Base-by-base conservation (phyloP, 2,888 invertebrate species). In the Notocelia uddmanniana region DNA sequence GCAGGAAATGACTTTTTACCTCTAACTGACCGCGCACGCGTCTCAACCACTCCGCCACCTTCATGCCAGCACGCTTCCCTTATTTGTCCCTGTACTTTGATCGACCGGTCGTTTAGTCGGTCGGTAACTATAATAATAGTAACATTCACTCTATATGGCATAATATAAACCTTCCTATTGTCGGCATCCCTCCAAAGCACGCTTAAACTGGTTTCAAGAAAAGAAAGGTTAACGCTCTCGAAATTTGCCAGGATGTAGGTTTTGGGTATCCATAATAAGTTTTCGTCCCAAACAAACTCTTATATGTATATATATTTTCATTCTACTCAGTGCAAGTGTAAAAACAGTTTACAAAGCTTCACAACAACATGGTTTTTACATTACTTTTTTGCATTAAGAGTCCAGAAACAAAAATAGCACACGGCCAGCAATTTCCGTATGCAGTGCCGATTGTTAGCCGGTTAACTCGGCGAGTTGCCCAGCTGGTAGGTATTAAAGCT, bases 401-500 rank as follows among this genome's bases (percentile, higher is more conserved):
- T 57, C 60, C 66, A 37, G 75, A 75, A 81, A 81, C 83, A 89
- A 89, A 87, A 87, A 83, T 75, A 74, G 75, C 84, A 83, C 81
- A 88, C 84, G 86, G 26, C 31, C n/a, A 74, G 84, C 85, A 87
- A 89, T 90, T 87, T 77, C 82, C 79, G 84, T 85, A 85, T 90
- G 88, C 88, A 85, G 77, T 78, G 78, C 79, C 87, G 84, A 89
- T 90, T 87, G 89, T 87, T 86, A 81, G 80, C 83, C 83, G 80
- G 79, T 85, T 81, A 86, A 83, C 84, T 81, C 81, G 77, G 79
- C 78, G 80, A 80, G 80, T 78, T 77, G 81, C 81, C 86, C 88
- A 88, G 89, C 88, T 90, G 89, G 86, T 84, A 78, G 83, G 89
- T 92, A 93, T 93, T 93, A 92, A 92, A 89, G 82, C 90, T 78